Evolutionary conservation across 2,888 invertebrate species (phyloP), one percentile per base, ranked within the genome.

Genomic region (Abrostola triplasia): DNA sequence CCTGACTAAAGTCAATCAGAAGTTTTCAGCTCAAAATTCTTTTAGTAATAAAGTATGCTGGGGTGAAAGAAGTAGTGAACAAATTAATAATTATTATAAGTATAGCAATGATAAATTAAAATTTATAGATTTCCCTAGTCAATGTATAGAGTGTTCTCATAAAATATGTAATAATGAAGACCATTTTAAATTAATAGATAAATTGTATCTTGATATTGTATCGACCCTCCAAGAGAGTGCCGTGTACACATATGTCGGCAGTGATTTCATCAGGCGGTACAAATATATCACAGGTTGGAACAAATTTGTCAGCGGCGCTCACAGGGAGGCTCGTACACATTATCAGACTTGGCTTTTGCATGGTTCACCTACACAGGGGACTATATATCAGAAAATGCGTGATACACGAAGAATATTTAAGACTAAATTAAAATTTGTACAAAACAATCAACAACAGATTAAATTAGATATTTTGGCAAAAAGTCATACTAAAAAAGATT

Each of bases 311-410:
- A 41, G 41, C 5, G 41, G n/a, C 10, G 41, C 41, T n/a, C 41
- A 41, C 35, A 53, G 7, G 41, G 13, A 56, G 37, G 56, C 56
- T 47, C 13, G 56, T 5, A 7, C 50, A 10, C n/a, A 41, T 36
- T 13, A 41, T 57, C 49, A 50, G 41, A 0, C n/a, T 2, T 57
- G 36, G 7, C n/a, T 57, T 10, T 50, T 49, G 10, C 24, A 6
- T 10, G 57, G 49, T 10, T 50, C 49, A 57, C 57, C 57, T 6
- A n/a, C 2, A n/a, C 9, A 12, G 40, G 50, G 50, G n/a, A 8
- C 41, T 10, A 6, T 50, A n/a, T 57, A 12, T 57, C 7, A 50
- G 35, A 36, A 37, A 36, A 55, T 55, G 44, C 36, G 55, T 44
- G 24, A 9, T 9, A 37, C 12, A 36, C 44, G 41, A 41, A 10